Evolutionary conservation across 1,140 invertebrate species (phyloP), one percentile per base, ranked within the genome.

Genomic region (Tribolium castaneum): DNA sequence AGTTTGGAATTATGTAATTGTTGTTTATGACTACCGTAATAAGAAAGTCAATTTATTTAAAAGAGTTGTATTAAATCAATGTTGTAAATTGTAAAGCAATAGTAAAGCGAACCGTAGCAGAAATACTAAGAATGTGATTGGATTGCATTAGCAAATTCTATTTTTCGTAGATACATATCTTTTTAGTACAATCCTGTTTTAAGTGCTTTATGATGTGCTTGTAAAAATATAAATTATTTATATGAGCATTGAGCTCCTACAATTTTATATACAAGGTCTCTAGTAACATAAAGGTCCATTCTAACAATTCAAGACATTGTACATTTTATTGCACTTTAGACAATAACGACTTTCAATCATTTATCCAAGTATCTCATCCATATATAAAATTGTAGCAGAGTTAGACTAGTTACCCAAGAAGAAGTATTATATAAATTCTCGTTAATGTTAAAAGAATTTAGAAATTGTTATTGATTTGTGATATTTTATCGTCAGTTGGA

Each of bases 141-240:
- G 13, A 66, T 39, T 66, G 59, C 30, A 66, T 66, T 66, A 66
- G 59, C 13, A 35, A 66, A 72, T 50, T 72, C 12, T 72, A 72
- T 51, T 72, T 70, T 72, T 50, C 50, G 22, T 72, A 72, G 39
- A 30, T 12, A 72, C 70, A 72, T 72, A 72, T 72, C 70, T 49
- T 72, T 71, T 72, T 30, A 72, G 50, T 72, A 72, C 70, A 72
- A 72, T 72, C 39, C 19, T 50, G 6, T 49, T 70, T 52, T 72
- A 72, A 72, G 70, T 50, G 70, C 70, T 72, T 72, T 72, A 72
- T 50, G 7, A 72, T 72, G 70, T 72, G 70, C 70, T 72, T 49
- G 14, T 12, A 45, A 45, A 14, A 59, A 6, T 59, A 25, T 59
- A 22, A 22, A 59, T 54, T 54, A 19, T 54, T 13, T 54, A 54